These are phyloP conservation scores for Clavelina lepadiformis DNA, from an alignment of 23 tunicate genomes.

Conservation along the genomic window DNA sequence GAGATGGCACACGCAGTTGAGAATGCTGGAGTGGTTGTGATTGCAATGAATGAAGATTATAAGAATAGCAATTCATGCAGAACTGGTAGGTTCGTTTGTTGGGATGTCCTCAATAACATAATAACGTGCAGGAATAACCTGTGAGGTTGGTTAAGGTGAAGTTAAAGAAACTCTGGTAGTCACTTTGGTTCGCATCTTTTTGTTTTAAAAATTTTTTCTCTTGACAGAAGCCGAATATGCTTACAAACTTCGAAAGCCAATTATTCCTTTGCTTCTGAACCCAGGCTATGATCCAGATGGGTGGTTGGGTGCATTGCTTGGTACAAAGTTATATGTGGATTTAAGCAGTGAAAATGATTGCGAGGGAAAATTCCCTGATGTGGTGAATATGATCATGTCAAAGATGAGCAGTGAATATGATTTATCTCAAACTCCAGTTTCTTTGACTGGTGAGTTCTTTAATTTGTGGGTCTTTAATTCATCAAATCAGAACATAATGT, in stretches of 20 bases:
- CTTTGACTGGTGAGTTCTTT: too few relatives aligned
- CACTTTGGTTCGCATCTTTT: too few relatives aligned
- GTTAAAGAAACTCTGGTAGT: too few relatives aligned
- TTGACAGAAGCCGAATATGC: slow-evolving; percentile 72
- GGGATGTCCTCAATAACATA: neutral
- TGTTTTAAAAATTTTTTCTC: neutral
- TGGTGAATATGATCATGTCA: neutral
- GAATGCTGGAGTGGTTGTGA: slow-evolving; percentile 39
- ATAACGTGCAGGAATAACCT: too few relatives aligned
- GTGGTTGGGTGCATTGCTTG: slow-evolving; percentile 59
- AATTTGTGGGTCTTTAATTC: neutral
- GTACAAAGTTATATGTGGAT: slow-evolving; percentile 27
- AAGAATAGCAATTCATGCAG: slow-evolving; percentile 64
- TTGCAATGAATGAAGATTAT: slow-evolving; percentile 51
- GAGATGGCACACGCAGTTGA: slow-evolving; percentile 71
- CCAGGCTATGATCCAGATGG: slow-evolving; percentile 51
- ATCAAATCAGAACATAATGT: neutral
- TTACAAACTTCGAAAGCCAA: slow-evolving; percentile 46
- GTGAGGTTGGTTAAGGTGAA: too few relatives aligned
- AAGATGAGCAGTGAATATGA: neutral
- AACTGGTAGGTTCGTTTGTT: slow-evolving; percentile 22
- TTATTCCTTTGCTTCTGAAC: slow-evolving; percentile 46
- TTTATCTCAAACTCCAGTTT: too few relatives aligned
- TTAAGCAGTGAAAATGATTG: neutral
- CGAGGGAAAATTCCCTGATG: neutral